These are phyloP conservation scores for Machimus rusticus DNA, from an alignment of 2,888 invertebrate genomes.

Conservation along the genomic window DNA sequence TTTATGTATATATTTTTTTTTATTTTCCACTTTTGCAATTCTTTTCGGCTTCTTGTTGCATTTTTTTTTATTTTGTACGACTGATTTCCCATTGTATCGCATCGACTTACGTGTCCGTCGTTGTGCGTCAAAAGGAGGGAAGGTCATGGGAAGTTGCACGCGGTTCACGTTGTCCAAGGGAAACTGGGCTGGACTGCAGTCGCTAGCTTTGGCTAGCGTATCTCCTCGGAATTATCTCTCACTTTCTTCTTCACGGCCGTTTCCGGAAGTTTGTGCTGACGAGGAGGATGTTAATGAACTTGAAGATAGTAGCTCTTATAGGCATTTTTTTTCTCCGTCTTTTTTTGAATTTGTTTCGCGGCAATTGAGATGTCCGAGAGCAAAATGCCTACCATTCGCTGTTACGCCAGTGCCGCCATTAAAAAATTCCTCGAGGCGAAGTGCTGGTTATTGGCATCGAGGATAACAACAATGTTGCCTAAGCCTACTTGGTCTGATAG, in stretches of 20 bases:
- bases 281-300: background rate
- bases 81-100: background rate
- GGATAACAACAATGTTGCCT: background rate
- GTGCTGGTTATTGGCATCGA: background rate
- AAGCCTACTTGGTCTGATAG: background rate
- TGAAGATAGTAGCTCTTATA: background rate
- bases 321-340: background rate
- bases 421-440: background rate
- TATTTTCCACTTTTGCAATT: background rate
- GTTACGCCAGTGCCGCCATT: background rate
- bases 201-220: background rate
- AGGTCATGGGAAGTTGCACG: constrained; percentile 24
- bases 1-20: background rate
- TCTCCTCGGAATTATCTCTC: background rate
- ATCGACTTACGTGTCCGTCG: background rate
- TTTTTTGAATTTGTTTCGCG: background rate
- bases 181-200: background rate
- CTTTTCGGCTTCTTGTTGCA: background rate
- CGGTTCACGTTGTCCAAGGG: background rate
- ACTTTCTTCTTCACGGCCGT: background rate
- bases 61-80: background rate
- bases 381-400: background rate
- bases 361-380: background rate
- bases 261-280: background rate
- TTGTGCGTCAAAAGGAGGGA: constrained; percentile 4